A percentile compares a stretch with the other conserved stretches of the same genome.
Conservation (phyloP, 2,888 invertebrate genomes). For the Timema podura region DNA sequence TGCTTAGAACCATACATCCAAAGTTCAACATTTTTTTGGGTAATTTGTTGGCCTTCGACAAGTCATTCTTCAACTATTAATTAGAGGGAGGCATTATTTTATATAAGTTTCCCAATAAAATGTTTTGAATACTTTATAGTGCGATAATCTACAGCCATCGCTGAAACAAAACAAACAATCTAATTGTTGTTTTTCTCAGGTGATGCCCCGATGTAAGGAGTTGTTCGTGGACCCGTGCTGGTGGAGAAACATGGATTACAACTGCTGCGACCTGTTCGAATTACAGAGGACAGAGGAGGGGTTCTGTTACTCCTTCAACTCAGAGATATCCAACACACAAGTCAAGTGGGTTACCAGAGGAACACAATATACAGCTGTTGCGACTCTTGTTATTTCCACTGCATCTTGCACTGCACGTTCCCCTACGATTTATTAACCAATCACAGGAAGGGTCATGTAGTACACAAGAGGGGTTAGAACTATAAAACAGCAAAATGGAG, state of each 20-base stretch:
- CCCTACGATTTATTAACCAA: not conserved
- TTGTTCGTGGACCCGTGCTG: conserved; percentile 42
- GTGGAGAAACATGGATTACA: conserved; percentile 43
- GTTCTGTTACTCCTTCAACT: conserved; percentile 49
- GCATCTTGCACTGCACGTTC: not conserved
- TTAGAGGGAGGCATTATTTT: not conserved
- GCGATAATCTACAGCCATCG: not conserved
- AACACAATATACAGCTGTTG: no score
- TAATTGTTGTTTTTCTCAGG: conserved; percentile 28
- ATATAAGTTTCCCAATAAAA: not conserved
- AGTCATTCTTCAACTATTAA: no score
- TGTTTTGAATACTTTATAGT: not conserved
- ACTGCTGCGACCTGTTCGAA: conserved; percentile 47
- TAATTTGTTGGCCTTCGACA: no score
- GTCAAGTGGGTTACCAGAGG: no score
- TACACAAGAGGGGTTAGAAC: not conserved
- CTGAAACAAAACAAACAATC: no score
- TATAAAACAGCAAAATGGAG: no score
- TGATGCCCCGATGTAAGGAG: conserved; percentile 42
- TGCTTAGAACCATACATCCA: no score
- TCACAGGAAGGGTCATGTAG: not conserved
- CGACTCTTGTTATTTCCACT: not conserved
- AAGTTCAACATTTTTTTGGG: no score
- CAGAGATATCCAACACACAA: conserved; percentile 36
- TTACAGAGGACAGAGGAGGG: conserved; percentile 47